phyloP scores from a whole-genome alignment of 2,888 invertebrate genomes.

The Himalopsyche tibetana region DNA sequence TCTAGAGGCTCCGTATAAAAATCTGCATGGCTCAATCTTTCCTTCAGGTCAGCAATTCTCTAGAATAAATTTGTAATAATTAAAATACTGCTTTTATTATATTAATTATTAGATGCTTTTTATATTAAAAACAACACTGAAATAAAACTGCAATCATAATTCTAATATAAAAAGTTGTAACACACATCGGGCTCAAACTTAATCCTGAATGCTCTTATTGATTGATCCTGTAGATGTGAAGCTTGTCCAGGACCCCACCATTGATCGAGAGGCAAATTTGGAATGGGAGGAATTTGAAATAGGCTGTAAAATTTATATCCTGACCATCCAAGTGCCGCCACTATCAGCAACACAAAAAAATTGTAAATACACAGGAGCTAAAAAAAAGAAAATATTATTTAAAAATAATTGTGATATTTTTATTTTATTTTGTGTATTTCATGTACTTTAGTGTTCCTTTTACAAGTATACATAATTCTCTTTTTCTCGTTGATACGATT shows the following conservation, averaged over 20 bases:
- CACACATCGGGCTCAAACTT: slow-evolving; percentile 79
- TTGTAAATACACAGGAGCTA: neutral
- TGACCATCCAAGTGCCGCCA: slow-evolving; percentile 24
- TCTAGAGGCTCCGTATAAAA: slow-evolving; percentile 79
- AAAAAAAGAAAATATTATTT: neutral
- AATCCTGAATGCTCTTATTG: slow-evolving; percentile 79
- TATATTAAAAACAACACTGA: too few relatives aligned
- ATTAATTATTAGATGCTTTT: too few relatives aligned
- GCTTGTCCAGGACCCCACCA: slow-evolving; percentile 79
- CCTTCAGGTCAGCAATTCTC: slow-evolving; percentile 79
- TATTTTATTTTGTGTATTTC: too few relatives aligned
- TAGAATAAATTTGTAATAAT: slow-evolving; percentile 66
- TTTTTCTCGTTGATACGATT: too few relatives aligned
- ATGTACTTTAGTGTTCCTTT: too few relatives aligned
- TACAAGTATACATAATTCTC: too few relatives aligned
- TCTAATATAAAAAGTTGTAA: too few relatives aligned
- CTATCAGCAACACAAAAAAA: neutral
- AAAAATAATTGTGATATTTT: too few relatives aligned
- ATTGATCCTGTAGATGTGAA: slow-evolving; percentile 74
- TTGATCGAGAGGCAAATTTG: slow-evolving; percentile 70
- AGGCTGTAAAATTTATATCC: slow-evolving; percentile 41
- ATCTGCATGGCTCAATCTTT: slow-evolving; percentile 77
- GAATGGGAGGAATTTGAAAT: slow-evolving; percentile 64
- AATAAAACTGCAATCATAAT: too few relatives aligned
- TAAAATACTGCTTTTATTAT: too few relatives aligned